phyloP scores from a whole-genome alignment of 2,888 invertebrate species.

The Aelia acuminata region DNA sequence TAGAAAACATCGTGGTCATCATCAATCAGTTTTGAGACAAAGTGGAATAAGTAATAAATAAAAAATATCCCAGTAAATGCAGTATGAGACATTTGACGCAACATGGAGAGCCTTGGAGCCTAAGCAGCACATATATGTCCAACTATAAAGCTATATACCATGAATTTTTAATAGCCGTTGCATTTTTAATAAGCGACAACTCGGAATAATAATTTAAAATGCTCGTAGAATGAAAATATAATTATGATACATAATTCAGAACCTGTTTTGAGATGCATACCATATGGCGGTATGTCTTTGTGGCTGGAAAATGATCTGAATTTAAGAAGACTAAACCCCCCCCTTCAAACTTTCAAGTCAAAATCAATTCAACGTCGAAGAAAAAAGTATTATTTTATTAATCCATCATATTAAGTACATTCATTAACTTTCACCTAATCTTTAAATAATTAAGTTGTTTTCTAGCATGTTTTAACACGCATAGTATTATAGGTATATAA shows the following conservation, averaged over 20 bases:
- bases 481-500: too few relatives aligned
- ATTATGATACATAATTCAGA: slow-evolving; percentile 31
- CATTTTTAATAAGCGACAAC: neutral
- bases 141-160: neutral
- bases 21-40: too few relatives aligned
- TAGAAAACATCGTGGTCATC: too few relatives aligned
- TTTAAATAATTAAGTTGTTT: too few relatives aligned
- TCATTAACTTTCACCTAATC: too few relatives aligned
- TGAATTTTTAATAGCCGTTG: neutral
- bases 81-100: neutral
- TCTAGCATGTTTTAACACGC: too few relatives aligned
- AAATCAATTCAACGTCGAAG: too few relatives aligned
- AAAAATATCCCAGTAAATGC: neutral
- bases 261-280: neutral
- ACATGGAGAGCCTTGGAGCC: neutral
- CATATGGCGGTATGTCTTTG: neutral
- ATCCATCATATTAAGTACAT: too few relatives aligned
- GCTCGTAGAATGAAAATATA: neutral
- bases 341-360: neutral
- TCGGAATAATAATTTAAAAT: neutral
- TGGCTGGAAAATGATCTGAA: neutral
- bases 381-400: too few relatives aligned
- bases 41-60: neutral
- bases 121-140: neutral
- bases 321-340: neutral